Conservation (phyloP, 2,888 invertebrate species). For the Tyria jacobaeae region DNA sequence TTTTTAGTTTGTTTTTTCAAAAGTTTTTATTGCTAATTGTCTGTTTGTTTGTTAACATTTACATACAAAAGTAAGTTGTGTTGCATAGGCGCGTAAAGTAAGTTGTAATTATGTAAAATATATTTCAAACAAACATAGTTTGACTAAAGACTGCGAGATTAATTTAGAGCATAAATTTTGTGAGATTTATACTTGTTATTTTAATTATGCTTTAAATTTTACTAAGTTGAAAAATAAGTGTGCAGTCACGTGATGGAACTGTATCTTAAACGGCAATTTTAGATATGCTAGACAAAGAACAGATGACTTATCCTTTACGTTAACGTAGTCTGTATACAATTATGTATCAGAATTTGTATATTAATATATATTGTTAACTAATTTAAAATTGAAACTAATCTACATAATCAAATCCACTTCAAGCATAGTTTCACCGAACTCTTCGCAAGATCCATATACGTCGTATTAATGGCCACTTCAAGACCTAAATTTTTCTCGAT, state of each 20-base stretch:
- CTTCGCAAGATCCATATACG: neutral
- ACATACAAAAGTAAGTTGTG: constrained; percentile 49
- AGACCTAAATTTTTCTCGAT: constrained; percentile 25
- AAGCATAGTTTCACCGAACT: neutral
- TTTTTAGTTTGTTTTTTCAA: constrained; percentile 44
- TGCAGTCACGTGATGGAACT: too few species aligned
- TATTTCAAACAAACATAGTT: constrained; percentile 23
- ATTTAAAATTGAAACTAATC: neutral
- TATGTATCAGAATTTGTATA: too few species aligned
- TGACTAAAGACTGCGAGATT: constrained; percentile 16
- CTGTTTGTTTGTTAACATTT: constrained; percentile 50
- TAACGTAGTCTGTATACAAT: too few species aligned
- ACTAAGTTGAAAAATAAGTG: too few species aligned
- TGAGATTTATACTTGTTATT: neutral
- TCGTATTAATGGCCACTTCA: neutral
- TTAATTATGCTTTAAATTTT: neutral
- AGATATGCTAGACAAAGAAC: too few species aligned
- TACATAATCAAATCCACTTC: neutral
- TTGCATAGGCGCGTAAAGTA: constrained; percentile 27
- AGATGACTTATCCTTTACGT: too few species aligned
- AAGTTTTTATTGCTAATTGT: constrained; percentile 52
- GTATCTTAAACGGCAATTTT: too few species aligned
- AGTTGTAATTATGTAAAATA: constrained; percentile 40
- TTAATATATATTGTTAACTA: neutral
- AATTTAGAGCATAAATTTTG: neutral